Conservation (phyloP, 2,113 vertebrate species). For the Scopus umbretta region DNA sequence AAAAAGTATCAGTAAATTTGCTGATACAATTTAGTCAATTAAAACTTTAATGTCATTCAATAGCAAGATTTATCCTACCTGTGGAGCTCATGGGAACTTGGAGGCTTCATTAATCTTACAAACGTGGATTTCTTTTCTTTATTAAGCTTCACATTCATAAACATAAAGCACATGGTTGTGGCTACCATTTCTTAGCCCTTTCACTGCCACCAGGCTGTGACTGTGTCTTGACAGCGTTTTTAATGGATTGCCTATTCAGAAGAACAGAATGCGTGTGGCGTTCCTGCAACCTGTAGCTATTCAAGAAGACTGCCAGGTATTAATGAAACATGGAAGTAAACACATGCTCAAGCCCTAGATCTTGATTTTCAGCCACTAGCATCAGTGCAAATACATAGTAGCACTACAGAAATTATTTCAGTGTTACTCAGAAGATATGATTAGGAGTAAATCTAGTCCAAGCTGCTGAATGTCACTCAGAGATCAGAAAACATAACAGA, state of each 20-base stretch:
- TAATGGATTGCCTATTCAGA: not conserved
- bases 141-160: not conserved
- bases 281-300: not conserved
- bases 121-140: not conserved
- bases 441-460: not conserved
- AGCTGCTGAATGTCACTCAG: not conserved
- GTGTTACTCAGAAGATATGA: not conserved
- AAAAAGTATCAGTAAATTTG: not conserved
- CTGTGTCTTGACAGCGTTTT: not conserved
- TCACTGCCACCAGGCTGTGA: not conserved
- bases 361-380: not conserved
- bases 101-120: not conserved
- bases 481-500: not conserved
- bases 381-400: not conserved
- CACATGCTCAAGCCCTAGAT: rapidly evolving
- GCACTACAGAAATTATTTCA: not conserved
- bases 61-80: not conserved
- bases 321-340: not conserved
- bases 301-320: too few relatives aligned
- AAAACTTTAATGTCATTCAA: not conserved
- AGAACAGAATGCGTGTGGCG: rapidly evolving
- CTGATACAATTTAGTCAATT: not conserved
- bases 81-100: not conserved
- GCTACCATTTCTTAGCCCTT: not conserved
- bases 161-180: not conserved